Evolutionary conservation across 2,113 vertebrate genomes (phyloP).

Genomic region (Clupea harengus): DNA sequence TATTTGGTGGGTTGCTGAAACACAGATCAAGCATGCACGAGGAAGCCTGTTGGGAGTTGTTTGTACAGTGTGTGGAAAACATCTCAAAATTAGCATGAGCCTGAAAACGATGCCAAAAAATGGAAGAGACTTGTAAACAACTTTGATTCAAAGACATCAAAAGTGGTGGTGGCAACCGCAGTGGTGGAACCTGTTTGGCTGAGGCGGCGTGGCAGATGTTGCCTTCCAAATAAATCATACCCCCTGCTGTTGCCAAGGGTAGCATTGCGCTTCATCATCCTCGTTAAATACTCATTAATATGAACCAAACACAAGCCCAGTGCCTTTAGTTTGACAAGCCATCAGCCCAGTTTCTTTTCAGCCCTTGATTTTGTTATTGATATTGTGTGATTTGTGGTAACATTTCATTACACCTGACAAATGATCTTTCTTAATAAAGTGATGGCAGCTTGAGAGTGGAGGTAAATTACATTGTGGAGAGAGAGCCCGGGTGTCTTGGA

Average conservation of each 20-base stretch:
- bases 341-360: neutral
- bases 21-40: neutral
- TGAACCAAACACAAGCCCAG: slow-evolving; percentile 35
- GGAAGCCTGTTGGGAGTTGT: neutral
- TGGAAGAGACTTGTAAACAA: neutral
- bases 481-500: neutral
- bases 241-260: slow-evolving; percentile 60
- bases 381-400: neutral
- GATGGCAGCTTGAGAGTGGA: neutral
- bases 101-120: neutral
- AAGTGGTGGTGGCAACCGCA: neutral
- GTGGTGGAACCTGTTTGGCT: slow-evolving; percentile 55
- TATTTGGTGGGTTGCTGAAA: neutral
- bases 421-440: neutral
- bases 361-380: neutral
- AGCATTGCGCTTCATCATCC: slow-evolving; percentile 61
- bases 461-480: neutral
- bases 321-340: slow-evolving; percentile 35
- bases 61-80: neutral
- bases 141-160: neutral
- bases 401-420: neutral
- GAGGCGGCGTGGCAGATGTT: slow-evolving; percentile 64
- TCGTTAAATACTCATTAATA: slow-evolving; percentile 65
- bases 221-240: slow-evolving; percentile 65
- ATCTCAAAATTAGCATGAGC: neutral